Percentiles rank a stretch among this genome's conserved stretches.
These are phyloP conservation scores for Nothoprocta pentlandii DNA, from an alignment of 2,113 vertebrate species.

Conservation along the genomic window DNA sequence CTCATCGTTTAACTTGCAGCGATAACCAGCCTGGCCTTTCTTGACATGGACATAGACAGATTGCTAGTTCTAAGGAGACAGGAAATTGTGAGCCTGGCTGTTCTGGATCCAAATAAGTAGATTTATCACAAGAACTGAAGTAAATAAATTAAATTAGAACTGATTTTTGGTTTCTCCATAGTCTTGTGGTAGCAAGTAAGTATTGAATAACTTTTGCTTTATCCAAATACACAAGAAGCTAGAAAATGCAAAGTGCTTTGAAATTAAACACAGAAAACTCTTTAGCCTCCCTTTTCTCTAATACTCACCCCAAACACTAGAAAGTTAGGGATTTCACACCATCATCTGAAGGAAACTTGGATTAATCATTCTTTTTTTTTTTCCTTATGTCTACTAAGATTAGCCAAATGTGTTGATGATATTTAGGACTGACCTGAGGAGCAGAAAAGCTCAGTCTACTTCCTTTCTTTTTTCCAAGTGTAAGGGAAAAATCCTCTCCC, in stretches of 20 bases:
- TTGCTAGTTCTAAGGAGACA: background rate
- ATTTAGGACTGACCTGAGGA: background rate
- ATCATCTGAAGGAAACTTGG: background rate
- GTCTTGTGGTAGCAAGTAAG: background rate
- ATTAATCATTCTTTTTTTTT: background rate
- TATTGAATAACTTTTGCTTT: slow-evolving; percentile 25
- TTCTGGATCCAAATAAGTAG: background rate
- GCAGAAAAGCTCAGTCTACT: background rate
- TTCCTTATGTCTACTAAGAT: background rate
- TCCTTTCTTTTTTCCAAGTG: background rate
- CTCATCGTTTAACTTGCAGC: background rate
- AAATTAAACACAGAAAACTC: background rate
- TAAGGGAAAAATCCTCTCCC: background rate
- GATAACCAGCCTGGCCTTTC: background rate
- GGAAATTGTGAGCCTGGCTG: background rate
- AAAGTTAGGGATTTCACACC: background rate
- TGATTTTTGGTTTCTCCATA: slow-evolving; percentile 22
- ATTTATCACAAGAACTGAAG: background rate
- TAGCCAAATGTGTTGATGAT: background rate
- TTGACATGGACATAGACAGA: background rate
- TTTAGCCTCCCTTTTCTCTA: background rate
- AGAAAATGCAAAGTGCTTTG: slow-evolving; percentile 11
- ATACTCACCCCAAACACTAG: background rate
- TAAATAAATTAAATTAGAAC: background rate
- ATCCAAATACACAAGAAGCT: background rate